phyloP scores from a whole-genome alignment of 2,888 invertebrate species.

The Lottia scabra region DNA sequence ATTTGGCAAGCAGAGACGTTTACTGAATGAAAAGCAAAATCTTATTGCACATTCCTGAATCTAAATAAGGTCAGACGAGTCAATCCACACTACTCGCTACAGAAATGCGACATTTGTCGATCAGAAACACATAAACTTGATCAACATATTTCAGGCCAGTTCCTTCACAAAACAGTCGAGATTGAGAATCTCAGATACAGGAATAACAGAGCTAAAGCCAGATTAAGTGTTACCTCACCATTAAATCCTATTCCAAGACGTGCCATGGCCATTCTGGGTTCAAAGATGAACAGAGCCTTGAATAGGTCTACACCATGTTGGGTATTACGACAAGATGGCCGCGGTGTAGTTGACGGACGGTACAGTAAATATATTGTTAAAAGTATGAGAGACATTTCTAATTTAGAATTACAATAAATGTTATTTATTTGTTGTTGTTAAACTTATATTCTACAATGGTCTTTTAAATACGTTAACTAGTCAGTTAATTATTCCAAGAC shows the following conservation, averaged over 20 bases:
- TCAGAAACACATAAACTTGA: no score
- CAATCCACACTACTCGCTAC: no score
- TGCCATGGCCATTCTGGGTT: constrained; percentile 46
- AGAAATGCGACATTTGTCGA: no score
- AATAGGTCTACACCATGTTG: constrained; percentile 49
- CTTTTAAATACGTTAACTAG: no score
- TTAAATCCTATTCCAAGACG: constrained; percentile 12
- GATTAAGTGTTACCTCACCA: constrained; percentile 22
- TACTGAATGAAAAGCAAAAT: no score
- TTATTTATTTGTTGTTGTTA: no score
- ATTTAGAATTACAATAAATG: no score
- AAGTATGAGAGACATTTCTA: constrained; percentile 18
- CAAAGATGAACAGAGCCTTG: constrained; percentile 47
- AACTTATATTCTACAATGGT: no score
- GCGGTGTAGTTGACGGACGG: constrained; percentile 47
- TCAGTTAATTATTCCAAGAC: no score
- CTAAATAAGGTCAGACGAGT: no score
- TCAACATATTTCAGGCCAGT: constrained; percentile 29
- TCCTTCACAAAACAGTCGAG: constrained; percentile 30
- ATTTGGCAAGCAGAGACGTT: no score
- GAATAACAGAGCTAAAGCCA: constrained; percentile 23
- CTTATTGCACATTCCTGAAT: no score
- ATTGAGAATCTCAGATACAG: constrained; percentile 22
- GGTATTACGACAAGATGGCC: constrained; percentile 52
- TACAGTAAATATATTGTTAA: constrained; percentile 48